Conservation (phyloP, 2,797 vertebrate species). For the Halcyon chelicuti region DNA sequence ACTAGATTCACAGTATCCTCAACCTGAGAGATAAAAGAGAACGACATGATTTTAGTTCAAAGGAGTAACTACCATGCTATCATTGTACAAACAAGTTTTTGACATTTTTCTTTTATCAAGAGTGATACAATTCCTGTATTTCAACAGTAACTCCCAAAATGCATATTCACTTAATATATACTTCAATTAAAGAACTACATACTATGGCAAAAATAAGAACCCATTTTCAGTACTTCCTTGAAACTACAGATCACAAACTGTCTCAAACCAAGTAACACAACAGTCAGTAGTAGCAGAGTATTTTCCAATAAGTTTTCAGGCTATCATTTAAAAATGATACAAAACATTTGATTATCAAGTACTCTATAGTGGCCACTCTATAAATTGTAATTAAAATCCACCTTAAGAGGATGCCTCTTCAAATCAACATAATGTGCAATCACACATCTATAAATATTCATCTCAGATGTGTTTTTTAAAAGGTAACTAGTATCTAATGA, state of each 20-base stretch:
- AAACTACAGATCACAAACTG: not conserved
- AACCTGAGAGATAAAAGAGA: slow-evolving; percentile 77
- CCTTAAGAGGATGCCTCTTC: not conserved
- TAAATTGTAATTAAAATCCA: not conserved
- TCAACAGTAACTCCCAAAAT: not conserved
- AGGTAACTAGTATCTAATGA: not conserved
- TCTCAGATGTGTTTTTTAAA: not conserved
- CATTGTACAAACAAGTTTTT: not conserved
- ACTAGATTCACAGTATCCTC: slow-evolving; percentile 90
- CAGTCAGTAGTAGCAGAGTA: not conserved
- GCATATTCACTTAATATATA: not conserved
- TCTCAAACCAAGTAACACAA: not conserved
- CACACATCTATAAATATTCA: not conserved
- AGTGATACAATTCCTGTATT: not conserved
- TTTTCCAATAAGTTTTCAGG: not conserved
- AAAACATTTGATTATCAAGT: not conserved
- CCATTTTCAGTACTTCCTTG: not conserved
- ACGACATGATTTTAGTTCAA: not conserved
- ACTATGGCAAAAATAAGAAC: not conserved
- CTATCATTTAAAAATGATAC: not conserved
- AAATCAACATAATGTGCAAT: not conserved
- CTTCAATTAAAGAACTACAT: not conserved
- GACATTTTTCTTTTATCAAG: not conserved
- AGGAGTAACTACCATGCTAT: not conserved
- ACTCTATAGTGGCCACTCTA: not conserved